phyloP scores from a whole-genome alignment of 2,888 invertebrate genomes.

The Raillietiella orientalis region DNA sequence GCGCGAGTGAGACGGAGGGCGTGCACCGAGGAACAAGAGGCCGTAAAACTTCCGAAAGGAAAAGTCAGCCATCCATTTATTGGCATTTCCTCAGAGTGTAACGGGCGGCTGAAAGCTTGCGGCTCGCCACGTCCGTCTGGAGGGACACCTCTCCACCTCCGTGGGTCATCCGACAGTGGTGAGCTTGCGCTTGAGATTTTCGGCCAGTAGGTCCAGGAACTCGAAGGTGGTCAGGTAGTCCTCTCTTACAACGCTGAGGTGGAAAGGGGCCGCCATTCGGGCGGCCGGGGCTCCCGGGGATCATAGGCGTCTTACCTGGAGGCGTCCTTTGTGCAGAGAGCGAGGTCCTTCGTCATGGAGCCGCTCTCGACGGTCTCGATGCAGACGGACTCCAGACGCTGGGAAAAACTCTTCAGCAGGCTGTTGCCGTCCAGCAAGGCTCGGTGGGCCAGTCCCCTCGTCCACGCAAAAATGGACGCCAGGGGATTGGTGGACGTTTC shows the following conservation, averaged over 20 bases:
- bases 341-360: constrained; percentile 90
- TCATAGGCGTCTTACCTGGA: constrained; percentile 27
- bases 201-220: constrained; percentile 77
- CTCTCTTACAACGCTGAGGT: constrained; percentile 20
- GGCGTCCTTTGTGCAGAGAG: constrained; percentile 88
- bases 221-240: constrained; percentile 93
- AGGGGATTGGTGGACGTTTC: constrained; percentile 98
- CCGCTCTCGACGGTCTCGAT: constrained; percentile 81
- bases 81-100: too few relatives aligned
- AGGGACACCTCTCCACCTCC: too few relatives aligned
- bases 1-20: too few relatives aligned
- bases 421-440: constrained; percentile 69
- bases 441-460: constrained; percentile 62
- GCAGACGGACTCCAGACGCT: constrained; percentile 59
- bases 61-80: too few relatives aligned
- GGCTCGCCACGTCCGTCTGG: too few relatives aligned
- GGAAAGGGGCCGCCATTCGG: constrained; percentile 5
- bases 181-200: constrained; percentile 40
- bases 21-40: too few relatives aligned
- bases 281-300: too few relatives aligned
- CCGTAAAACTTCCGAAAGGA: too few relatives aligned
- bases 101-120: too few relatives aligned
- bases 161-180: too few relatives aligned
- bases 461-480: constrained; percentile 96
- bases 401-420: constrained; percentile 40